These are phyloP conservation scores for Sturnus vulgaris DNA, from an alignment of 2,113 vertebrate genomes.

Conservation along the genomic window DNA sequence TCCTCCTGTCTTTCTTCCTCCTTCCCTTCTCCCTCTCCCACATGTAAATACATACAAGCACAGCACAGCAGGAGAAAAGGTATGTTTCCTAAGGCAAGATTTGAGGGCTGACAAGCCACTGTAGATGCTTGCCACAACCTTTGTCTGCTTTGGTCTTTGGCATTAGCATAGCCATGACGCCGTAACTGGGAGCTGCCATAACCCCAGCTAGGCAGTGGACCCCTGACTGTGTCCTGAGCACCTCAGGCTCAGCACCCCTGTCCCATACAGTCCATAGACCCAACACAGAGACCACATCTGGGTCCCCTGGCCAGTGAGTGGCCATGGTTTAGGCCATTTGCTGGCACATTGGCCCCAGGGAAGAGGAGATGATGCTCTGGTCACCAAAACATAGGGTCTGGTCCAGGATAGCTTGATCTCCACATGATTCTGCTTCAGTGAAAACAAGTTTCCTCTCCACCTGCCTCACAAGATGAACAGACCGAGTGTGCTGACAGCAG, in stretches of 20 bases:
- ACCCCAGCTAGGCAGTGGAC: fast-evolving
- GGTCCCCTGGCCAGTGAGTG: fast-evolving
- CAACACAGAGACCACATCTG: fast-evolving
- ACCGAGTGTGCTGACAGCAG: neutral
- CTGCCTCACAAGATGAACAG: neutral
- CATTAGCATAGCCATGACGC: fast-evolving
- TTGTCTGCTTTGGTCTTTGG: neutral
- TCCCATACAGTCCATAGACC: fast-evolving
- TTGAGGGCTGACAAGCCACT: neutral
- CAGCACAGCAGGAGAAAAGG: neutral
- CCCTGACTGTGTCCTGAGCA: fast-evolving
- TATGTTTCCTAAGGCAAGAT: neutral
- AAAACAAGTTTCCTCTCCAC: neutral
- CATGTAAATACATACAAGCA: fast-evolving
- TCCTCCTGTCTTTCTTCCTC: neutral
- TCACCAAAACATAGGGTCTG: neutral
- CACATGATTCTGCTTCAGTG: neutral
- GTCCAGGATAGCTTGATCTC: neutral
- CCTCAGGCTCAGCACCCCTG: fast-evolving
- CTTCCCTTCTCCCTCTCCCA: neutral
- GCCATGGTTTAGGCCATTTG: neutral
- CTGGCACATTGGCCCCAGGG: neutral
- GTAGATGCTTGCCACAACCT: neutral
- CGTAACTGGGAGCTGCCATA: neutral
- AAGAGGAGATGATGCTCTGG: neutral